Base-by-base conservation (phyloP, 1,140 invertebrate genomes). In the Aphidius gifuensis region DNA sequence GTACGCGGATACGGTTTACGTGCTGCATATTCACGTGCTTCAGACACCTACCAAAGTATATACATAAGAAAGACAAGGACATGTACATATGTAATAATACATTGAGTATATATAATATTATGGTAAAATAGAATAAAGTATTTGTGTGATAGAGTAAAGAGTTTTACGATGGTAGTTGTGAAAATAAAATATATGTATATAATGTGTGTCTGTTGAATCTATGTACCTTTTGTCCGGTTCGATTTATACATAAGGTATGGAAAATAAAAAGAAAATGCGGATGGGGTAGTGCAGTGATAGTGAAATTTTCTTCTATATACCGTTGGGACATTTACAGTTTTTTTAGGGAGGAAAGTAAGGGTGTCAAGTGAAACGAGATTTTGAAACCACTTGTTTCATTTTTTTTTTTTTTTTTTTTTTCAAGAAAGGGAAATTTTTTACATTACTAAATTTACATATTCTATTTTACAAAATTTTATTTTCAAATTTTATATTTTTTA, bases 1-100 rank as follows among this genome's bases (percentile, higher is more conserved):
- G 69, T 64, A 69, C 68, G 67, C 64, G 71, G 67, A 68, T 70
- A 69, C 61, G 66, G 61, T 66, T 72, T 67, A 71, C 68, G 66
- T 69, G 59, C 48, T 21, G n/a, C 44, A 60, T 50, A 55, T 51
- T 58, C 47, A 44, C 51, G 56, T 62, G 43, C 2, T 50, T 44
- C 21, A 9, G 21, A 11, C 6, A 43, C n/a, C 40, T 3, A 40
- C 11, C 39, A 16, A 16, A 11, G 23, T 32, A 38, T 16, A 56
- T 40, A 40, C 11, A 49, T 5, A 21, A 49, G 47, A 49, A 49
- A 49, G 23, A 49, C 23, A 32, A 32, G 23, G 23, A 32, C 23
- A 32, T 32, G 1, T 32, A 32, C 16, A 32, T 32, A 32, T 16
- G 16, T 16, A 16, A 16, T 16, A 16, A 16, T 16, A 16, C 16